phyloP scores from a whole-genome alignment of 2,888 invertebrate genomes.

The Dromius quadrimaculatus region DNA sequence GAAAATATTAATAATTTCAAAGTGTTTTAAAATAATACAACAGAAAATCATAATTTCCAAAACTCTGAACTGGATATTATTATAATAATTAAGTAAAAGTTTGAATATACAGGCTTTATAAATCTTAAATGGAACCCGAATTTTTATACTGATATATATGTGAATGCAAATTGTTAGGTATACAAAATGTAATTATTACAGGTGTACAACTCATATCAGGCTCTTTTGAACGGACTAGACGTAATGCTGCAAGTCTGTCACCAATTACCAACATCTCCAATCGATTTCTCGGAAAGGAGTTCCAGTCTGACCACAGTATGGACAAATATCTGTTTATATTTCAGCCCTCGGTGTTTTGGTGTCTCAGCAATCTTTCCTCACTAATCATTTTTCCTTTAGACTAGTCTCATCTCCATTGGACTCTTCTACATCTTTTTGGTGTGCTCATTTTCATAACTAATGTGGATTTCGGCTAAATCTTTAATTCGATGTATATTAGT shows the following conservation, averaged over 20 bases:
- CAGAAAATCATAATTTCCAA: too few species aligned
- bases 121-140: too few species aligned
- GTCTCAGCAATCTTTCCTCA: slow-evolving; percentile 46
- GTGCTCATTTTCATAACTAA: slow-evolving; percentile 45
- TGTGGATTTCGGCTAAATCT: slow-evolving; percentile 39
- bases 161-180: slow-evolving; percentile 2
- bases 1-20: too few species aligned
- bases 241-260: slow-evolving; percentile 77
- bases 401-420: slow-evolving; percentile 33
- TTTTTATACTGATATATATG: too few species aligned
- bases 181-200: slow-evolving; percentile 62
- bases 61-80: too few species aligned
- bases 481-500: slow-evolving; percentile 45
- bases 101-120: too few species aligned
- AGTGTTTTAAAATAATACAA: too few species aligned
- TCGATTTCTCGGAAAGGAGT: slow-evolving; percentile 59
- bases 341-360: slow-evolving; percentile 52
- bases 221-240: slow-evolving; percentile 75
- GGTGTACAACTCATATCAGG: slow-evolving; percentile 78
- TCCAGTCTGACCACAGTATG: slow-evolving; percentile 62
- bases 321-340: slow-evolving; percentile 54
- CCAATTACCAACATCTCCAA: slow-evolving; percentile 65
- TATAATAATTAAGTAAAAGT: too few species aligned
- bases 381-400: slow-evolving; percentile 40
- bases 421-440: slow-evolving; percentile 40